These are phyloP conservation scores for Lottia gigantea DNA, from an alignment of 2,888 invertebrate species.

Conservation along the genomic window DNA sequence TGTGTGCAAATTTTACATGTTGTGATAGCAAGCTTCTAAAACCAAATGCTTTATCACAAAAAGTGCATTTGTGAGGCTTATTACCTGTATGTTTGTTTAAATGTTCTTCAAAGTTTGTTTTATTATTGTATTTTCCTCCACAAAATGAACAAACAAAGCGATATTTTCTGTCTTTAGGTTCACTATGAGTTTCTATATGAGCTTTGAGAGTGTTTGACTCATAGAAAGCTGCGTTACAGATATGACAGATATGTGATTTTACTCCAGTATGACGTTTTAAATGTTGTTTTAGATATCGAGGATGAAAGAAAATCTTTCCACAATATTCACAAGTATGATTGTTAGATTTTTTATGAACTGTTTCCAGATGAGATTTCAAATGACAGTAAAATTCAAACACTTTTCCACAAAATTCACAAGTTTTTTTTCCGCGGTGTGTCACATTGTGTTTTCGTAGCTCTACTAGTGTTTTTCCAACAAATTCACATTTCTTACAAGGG, in stretches of 20 bases:
- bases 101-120: conserved; percentile 45
- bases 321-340: conserved; percentile 35
- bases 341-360: conserved; percentile 32
- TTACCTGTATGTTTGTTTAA: conserved; percentile 54
- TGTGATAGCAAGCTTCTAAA: conserved; percentile 46
- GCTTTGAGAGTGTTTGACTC: conserved; percentile 39
- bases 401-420: conserved; percentile 39
- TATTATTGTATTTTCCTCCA: conserved; percentile 39
- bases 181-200: conserved; percentile 51
- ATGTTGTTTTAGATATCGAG: conserved; percentile 40
- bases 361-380: conserved; percentile 36
- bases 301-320: conserved; percentile 36
- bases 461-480: conserved; percentile 26
- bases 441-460: conserved; percentile 34
- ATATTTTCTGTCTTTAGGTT: conserved; percentile 37
- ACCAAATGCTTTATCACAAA: conserved; percentile 45
- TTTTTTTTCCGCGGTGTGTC: conserved; percentile 18
- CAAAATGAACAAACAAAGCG: conserved; percentile 44
- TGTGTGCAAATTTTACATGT: conserved; percentile 47
- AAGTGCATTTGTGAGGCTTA: conserved; percentile 45
- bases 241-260: conserved; percentile 36
- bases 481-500: conserved; percentile 33
- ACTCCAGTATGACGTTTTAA: conserved; percentile 39
- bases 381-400: conserved; percentile 29
- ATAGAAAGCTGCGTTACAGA: conserved; percentile 34